Evolutionary conservation across 1,140 invertebrate genomes (phyloP), one percentile per base, ranked within the genome.

Genomic region (Procambarus virginalis): DNA sequence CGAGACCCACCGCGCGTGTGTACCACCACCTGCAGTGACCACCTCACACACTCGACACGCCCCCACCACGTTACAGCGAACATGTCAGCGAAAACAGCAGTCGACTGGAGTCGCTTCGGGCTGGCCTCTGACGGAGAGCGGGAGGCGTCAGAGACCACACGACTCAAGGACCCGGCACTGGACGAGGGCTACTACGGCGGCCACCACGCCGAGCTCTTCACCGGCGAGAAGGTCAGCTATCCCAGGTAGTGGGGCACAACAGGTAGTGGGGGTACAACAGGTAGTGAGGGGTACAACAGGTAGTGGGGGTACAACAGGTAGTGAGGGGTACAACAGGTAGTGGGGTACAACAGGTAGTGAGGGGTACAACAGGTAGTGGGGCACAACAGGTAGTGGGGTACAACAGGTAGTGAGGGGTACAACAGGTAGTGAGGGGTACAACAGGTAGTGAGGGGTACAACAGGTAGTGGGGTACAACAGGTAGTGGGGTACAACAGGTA

Each of bases 131-230:
- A 89, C 82, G 81, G 48, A 0, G 88, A 89, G 5, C 49, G 48
- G 12, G 81, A 89, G 9, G 88, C 81, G 46, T 84, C 88, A 0
- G 88, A 89, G 55, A 89, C 88, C 9, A 89, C 88, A 3, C 70
- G 88, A 34, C 88, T 89, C 17, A 89, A 89, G 82, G 88, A 89
- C 75, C 88, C 88, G 17, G 88, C 88, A 17, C 75, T 89, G 3
- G 88, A 89, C 75, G 88, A 89, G 22, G 88, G 88, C 6, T 89
- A 89, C 81, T 89, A 89, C 58, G 81, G 88, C 2, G 88, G 88
- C 0, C 88, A 89, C 34, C 81, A 89, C 75, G 58, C 88, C 9
- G 88, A 89, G 48, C 88, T 89, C 51, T 89, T 89, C 55, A 81
- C 80, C 2, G 88, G 84, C 75, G 88, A 89, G 51, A 89, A 89